These are phyloP conservation scores for Drosophila ustulata DNA, from an alignment of 2,888 invertebrate species.

Conservation along the genomic window DNA sequence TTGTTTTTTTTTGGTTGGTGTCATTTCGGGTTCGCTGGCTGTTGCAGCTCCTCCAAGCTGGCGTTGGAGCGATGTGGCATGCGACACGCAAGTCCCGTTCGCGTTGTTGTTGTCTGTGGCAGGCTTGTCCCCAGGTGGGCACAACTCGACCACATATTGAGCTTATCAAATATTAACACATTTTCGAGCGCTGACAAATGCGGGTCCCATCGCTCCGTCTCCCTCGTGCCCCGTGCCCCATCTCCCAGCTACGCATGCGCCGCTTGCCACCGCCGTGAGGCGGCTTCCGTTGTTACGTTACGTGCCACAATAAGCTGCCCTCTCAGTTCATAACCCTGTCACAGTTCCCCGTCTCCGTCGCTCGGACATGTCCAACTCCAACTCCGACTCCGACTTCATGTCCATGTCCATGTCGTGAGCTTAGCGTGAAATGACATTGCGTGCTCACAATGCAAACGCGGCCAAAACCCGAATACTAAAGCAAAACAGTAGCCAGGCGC, in stretches of 20 bases:
- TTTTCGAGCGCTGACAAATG: slow-evolving; percentile 73
- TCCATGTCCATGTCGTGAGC: slow-evolving; percentile 50
- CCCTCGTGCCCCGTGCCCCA: too few relatives aligned
- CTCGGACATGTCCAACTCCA: slow-evolving; percentile 42
- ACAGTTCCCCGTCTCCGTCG: slow-evolving; percentile 10
- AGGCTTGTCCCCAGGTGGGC: slow-evolving; percentile 41
- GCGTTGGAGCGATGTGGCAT: slow-evolving; percentile 7
- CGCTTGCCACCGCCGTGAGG: slow-evolving; percentile 15
- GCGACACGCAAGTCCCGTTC: slow-evolving; percentile 20
- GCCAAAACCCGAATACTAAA: slow-evolving; percentile 41
- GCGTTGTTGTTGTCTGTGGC: slow-evolving; percentile 6
- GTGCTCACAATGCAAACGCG: slow-evolving; percentile 60
- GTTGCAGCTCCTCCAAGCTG: not conserved
- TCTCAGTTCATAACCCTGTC: slow-evolving; percentile 9
- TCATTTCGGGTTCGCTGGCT: slow-evolving; percentile 50
- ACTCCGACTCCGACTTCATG: slow-evolving; percentile 28
- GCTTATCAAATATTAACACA: slow-evolving; percentile 81
- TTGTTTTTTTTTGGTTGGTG: slow-evolving; percentile 58
- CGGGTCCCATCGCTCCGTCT: slow-evolving; percentile 31
- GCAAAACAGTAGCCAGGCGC: slow-evolving; percentile 55
- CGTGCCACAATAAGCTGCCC: slow-evolving; percentile 53
- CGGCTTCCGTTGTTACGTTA: slow-evolving; percentile 78
- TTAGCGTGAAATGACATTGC: slow-evolving; percentile 76
- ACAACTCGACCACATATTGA: slow-evolving; percentile 70
- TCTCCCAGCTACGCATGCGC: slow-evolving; percentile 49